Evolutionary conservation across 2,888 invertebrate species (phyloP).

Genomic region (Drosophila pseudotalamancana): DNA sequence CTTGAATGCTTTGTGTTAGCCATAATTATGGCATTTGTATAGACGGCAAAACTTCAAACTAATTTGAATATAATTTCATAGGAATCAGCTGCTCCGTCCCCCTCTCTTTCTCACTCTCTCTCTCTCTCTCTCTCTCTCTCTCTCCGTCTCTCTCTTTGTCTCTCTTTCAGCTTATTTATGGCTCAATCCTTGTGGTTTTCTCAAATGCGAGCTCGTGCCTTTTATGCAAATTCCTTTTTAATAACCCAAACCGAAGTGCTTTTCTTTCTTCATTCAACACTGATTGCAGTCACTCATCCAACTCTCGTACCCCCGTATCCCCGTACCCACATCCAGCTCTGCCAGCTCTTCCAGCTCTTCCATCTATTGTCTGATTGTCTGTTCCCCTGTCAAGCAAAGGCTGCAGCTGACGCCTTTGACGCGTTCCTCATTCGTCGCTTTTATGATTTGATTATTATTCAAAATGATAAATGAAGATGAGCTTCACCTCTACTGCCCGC

Average conservation of each 20-base stretch:
- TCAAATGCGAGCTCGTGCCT: constrained; percentile 58
- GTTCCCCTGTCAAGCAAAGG: constrained; percentile 35
- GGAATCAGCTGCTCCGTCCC: constrained; percentile 33
- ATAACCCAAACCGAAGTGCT: constrained; percentile 59
- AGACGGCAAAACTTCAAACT: constrained; percentile 70
- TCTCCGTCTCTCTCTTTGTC: too few species aligned
- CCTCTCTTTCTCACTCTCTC: too few species aligned
- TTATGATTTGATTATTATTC: constrained; percentile 79
- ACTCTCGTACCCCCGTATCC: neutral
- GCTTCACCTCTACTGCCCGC: constrained; percentile 24
- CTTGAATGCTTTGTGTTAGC: constrained; percentile 40
- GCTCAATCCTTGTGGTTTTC: constrained; percentile 74
- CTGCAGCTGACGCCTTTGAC: constrained; percentile 59
- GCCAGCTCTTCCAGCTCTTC: neutral
- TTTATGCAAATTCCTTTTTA: constrained; percentile 82
- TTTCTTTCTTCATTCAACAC: constrained; percentile 30
- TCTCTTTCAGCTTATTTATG: constrained; percentile 64
- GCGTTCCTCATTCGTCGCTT: constrained; percentile 52
- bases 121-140: neutral
- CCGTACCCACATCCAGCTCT: too few species aligned
- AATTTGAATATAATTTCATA: constrained; percentile 80
- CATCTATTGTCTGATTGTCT: constrained; percentile 33
- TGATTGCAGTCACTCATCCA: constrained; percentile 42
- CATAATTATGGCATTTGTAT: constrained; percentile 71
- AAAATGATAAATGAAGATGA: constrained; percentile 81